Base-by-base conservation (phyloP, 2,888 invertebrate species). In the Carcina quercana region DNA sequence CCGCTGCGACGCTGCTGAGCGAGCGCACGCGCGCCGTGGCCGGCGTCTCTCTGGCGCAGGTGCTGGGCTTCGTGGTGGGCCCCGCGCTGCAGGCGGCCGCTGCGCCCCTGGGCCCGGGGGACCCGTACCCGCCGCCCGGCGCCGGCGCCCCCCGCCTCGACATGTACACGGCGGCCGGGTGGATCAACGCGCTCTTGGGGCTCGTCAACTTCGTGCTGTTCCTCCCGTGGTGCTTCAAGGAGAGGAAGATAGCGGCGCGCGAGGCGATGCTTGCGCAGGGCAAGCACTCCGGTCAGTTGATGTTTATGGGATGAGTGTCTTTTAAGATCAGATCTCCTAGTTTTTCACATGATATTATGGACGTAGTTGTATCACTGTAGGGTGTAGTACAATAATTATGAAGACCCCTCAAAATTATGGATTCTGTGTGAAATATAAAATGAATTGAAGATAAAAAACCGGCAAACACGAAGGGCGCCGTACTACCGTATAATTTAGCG, bases 151-250 rank as follows among this genome's bases (percentile, higher is more conserved):
- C 93, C 25, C 86, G 89, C 26, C 74, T 95, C 25, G 92, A 95
- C 69, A 95, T 95, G 95, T 95, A 92, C 76, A 94, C 95, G 1
- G 92, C 93, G 6, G 87, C 92, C 2, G 94, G 93, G 3, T 94
- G 94, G 94, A 89, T 93, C 50, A 94, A 94, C 67, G 93, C 91
- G 2, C 41, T 90, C 13, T 84, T 95, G 53, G 91, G 93, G 8
- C 50, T 91, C 5, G 36, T 90, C 25, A 95, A 94, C 74, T 86
- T 94, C 35, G 51, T 87, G 32, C 80, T 94, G 39, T 92, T 94
- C 57, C 72, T 93, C 53, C 95, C 95, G 0, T 86, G 86, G 45
- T 82, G 89, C 46, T 95, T 95, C 59, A 87, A 87, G 51, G 94
- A 95, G 62, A 86, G 87, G 42, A 88, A 89, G 58, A 90, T 95